Base-by-base conservation (phyloP, 1,140 invertebrate genomes). In the Trissolcus basalis region DNA sequence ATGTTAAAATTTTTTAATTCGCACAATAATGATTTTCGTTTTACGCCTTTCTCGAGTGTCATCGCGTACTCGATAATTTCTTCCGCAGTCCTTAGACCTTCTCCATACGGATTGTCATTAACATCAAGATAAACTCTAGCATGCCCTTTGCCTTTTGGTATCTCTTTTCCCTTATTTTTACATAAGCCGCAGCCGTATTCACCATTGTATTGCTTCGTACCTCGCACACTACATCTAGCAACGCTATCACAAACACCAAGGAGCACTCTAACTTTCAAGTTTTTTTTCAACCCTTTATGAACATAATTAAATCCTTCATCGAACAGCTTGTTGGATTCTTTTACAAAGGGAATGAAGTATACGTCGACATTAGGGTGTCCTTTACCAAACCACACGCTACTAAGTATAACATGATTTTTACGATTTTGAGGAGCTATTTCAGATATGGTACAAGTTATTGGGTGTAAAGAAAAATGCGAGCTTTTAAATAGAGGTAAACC, bases 141-240 rank as follows among this genome's bases (percentile, higher is more conserved):
- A 12, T 16, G 4, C 6, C 61, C 58, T 36, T 44, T 50, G 9
- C 71, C 58, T 75, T 76, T 71, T 4, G 8, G 12, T 16, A 78
- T 35, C 8, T 11, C 8, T 53, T 67, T 33, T 19, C 80, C 81
- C 9, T 67, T 49, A 76, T 81, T 71, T 3, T 73, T 33, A 43
- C 82, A 83, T 19, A 77, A 77, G n/a, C 72, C 61, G 47, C 77
- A 83, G 0, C 81, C 74, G 61, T 69, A 82, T 14, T 65, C 19
- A 4, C 80, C 78, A 50, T 79, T 77, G 53, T 74, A 83, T 51
- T 79, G 74, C 0, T 12, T 68, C 1, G 71, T 56, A 44, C 67
- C 51, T 60, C 69, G 43, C n/a, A 82, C 33, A 6, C 15, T 15
- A 39, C 73, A 72, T 44, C 71, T 48, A 7, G 56, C 73, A 10